These are phyloP conservation scores for Chelonia mydas DNA, from an alignment of 2,797 vertebrate species.

Conservation along the genomic window DNA sequence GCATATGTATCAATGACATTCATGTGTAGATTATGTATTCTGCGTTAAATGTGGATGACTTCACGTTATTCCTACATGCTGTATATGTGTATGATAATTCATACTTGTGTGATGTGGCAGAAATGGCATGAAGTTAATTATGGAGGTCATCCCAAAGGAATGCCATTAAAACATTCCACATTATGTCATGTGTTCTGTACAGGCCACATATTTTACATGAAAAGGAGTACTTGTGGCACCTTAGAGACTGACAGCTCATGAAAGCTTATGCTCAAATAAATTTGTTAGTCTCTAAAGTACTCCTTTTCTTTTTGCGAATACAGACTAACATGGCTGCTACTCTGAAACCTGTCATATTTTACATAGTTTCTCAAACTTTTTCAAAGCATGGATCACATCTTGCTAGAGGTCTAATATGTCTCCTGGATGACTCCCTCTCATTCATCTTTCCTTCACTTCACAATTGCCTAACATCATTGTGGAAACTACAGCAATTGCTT, in stretches of 20 bases:
- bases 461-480: not conserved
- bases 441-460: not conserved
- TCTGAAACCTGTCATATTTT: too few relatives aligned
- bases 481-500: not conserved
- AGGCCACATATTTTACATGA: not conserved
- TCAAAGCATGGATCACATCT: not conserved
- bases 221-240: too few relatives aligned
- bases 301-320: too few relatives aligned
- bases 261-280: too few relatives aligned
- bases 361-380: not conserved
- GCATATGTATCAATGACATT: conserved; percentile 45
- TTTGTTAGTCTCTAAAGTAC: too few relatives aligned
- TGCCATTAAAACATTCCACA: not conserved
- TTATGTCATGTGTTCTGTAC: not conserved
- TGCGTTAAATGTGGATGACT: conserved; percentile 48
- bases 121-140: conserved; percentile 37
- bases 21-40: conserved; percentile 62
- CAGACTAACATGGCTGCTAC: too few relatives aligned
- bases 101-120: conserved; percentile 37
- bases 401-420: not conserved
- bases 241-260: too few relatives aligned
- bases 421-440: not conserved
- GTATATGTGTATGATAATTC: conserved; percentile 60
- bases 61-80: conserved; percentile 62
- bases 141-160: not conserved